These are phyloP conservation scores for Otolemur crassicaudatus DNA, from an alignment of 2,797 vertebrate genomes.

Conservation along the genomic window DNA sequence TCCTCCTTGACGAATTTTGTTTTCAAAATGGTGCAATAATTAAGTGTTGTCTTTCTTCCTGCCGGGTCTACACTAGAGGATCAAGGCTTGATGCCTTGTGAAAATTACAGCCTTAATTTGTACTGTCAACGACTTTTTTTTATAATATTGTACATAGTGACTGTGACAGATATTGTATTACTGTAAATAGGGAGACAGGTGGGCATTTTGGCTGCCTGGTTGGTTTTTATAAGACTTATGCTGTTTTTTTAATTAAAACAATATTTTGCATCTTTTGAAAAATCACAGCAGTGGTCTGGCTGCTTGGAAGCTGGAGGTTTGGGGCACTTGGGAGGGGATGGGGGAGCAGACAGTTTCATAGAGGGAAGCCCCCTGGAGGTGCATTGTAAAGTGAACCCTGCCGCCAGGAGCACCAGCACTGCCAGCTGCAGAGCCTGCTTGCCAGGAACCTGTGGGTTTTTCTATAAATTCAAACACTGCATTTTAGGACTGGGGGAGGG, in stretches of 20 bases:
- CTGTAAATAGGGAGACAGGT: constrained; percentile 93
- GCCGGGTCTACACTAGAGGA: constrained; percentile 92
- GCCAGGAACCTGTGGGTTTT: constrained; percentile 94
- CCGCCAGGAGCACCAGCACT: constrained; percentile 72
- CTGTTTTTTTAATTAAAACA: constrained; percentile 86
- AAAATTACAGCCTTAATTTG: constrained; percentile 90
- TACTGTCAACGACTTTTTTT: constrained; percentile 89
- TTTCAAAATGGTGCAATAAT: constrained; percentile 89
- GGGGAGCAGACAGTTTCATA: neutral
- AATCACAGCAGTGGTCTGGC: constrained; percentile 31
- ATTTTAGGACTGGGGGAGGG: constrained; percentile 94
- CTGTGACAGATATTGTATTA: constrained; percentile 93
- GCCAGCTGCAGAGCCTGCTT: constrained; percentile 92
- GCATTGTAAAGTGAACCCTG: neutral
- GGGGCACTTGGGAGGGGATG: neutral
- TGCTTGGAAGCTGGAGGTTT: neutral
- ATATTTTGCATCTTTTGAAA: constrained; percentile 66
- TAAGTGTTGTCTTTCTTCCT: constrained; percentile 83
- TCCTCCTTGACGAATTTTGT: constrained; percentile 82
- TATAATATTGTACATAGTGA: constrained; percentile 88
- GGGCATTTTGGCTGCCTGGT: constrained; percentile 82
- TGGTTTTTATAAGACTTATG: constrained; percentile 83
- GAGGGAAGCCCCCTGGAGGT: neutral
- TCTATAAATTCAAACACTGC: constrained; percentile 97
- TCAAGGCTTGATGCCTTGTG: constrained; percentile 96